Percentiles rank a stretch among this genome's conserved stretches.
Conservation (phyloP, 1,140 invertebrate species). For the Dreissena rostriformis region DNA sequence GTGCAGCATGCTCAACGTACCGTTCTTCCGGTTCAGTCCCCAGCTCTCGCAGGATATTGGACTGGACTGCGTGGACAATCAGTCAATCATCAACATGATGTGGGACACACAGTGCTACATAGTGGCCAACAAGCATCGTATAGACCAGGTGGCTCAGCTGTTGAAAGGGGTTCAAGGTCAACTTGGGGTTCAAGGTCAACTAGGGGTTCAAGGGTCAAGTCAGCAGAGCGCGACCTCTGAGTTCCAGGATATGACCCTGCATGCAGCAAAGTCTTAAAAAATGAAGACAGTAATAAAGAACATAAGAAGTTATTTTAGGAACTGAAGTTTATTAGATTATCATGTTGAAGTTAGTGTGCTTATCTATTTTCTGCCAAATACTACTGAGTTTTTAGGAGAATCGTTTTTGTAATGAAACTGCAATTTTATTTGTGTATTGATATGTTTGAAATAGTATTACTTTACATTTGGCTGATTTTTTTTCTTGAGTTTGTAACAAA, state of each 20-base stretch:
- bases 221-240: background rate
- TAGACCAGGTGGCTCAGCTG: constrained; percentile 70
- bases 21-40: constrained; percentile 88
- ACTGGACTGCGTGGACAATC: constrained; percentile 94
- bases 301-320: too few relatives aligned
- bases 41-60: constrained; percentile 90
- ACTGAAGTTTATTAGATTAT: too few relatives aligned
- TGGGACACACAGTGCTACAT: constrained; percentile 97
- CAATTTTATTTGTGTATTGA: too few relatives aligned
- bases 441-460: too few relatives aligned
- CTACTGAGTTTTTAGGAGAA: too few relatives aligned
- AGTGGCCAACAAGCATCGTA: constrained; percentile 73
- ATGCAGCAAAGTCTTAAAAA: constrained; percentile 8
- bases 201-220: background rate
- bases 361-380: too few relatives aligned
- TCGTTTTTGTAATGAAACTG: too few relatives aligned
- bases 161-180: constrained; percentile 51
- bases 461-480: too few relatives aligned
- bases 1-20: constrained; percentile 93
- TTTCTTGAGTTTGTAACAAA: too few relatives aligned
- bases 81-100: constrained; percentile 92
- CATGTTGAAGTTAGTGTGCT: too few relatives aligned
- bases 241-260: constrained; percentile 1
- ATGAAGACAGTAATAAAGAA: too few relatives aligned
- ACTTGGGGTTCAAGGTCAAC: too few relatives aligned